phyloP scores from a whole-genome alignment of 2,888 invertebrate genomes.

The Galerucella pusilla region DNA sequence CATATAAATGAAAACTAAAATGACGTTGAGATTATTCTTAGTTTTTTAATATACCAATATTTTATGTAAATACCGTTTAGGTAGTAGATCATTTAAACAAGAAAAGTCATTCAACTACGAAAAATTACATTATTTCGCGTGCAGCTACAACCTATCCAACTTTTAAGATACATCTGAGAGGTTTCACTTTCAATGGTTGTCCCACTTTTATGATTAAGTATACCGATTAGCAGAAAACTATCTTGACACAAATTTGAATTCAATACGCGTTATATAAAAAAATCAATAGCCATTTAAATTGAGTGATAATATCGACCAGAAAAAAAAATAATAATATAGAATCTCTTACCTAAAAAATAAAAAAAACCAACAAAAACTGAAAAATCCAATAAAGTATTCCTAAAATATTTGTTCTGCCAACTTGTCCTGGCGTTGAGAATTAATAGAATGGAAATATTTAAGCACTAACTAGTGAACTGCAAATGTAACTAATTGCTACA shows the following conservation, averaged over 20 bases:
- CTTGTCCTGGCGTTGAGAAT: neutral
- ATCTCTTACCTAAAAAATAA: slow-evolving; percentile 12
- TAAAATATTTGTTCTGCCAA: slow-evolving; percentile 12
- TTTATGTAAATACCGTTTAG: too few relatives aligned
- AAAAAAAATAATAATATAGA: neutral
- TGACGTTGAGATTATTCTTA: too few relatives aligned
- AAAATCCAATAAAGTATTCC: neutral
- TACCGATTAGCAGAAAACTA: neutral
- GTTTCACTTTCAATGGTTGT: neutral
- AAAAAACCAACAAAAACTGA: neutral
- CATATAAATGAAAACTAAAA: too few relatives aligned
- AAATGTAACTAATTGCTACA: slow-evolving; percentile 5
- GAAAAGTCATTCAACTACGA: too few relatives aligned
- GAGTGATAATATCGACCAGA: neutral
- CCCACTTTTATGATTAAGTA: neutral
- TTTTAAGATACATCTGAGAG: neutral
- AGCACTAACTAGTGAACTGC: slow-evolving; percentile 7
- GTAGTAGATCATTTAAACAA: too few relatives aligned
- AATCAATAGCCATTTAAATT: neutral
- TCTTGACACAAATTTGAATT: neutral
- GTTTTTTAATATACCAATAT: too few relatives aligned
- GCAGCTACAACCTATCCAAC: too few relatives aligned
- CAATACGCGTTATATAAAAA: neutral
- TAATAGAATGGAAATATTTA: slow-evolving; percentile 5
- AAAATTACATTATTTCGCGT: too few relatives aligned